A percentile compares a stretch with the other conserved stretches of the same genome.
These are phyloP conservation scores for Drosophila ustulata DNA, from an alignment of 2,888 invertebrate genomes.

Conservation along the genomic window DNA sequence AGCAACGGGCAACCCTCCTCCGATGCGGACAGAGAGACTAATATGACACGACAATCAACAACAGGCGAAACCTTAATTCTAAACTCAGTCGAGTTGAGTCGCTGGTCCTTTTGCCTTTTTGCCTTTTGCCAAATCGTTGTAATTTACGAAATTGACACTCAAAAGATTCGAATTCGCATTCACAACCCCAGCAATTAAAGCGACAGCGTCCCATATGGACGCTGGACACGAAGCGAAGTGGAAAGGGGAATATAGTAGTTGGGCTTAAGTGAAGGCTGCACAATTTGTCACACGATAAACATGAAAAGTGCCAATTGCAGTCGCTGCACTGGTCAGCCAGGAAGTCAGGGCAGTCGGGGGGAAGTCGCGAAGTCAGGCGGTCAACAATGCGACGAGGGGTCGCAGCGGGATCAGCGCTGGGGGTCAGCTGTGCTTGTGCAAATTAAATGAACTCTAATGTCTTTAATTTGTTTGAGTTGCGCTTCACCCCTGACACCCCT, in stretches of 20 bases:
- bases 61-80: slow-evolving; percentile 7
- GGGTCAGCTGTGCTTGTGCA: slow-evolving; percentile 67
- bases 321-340: slow-evolving; percentile 10
- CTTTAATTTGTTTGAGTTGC: slow-evolving; percentile 78
- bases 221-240: slow-evolving; percentile 2
- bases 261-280: slow-evolving; percentile 43
- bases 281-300: slow-evolving; percentile 75
- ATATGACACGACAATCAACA: slow-evolving; percentile 56
- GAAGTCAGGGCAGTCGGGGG: not conserved
- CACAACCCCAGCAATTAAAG: slow-evolving; percentile 72
- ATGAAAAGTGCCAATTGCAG: slow-evolving; percentile 79
- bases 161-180: slow-evolving; percentile 64
- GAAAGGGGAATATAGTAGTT: slow-evolving; percentile 1
- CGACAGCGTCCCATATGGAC: slow-evolving; percentile 63
- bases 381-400: slow-evolving; percentile 5
- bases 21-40: slow-evolving; percentile 10
- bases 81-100: not conserved
- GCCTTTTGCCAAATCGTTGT: slow-evolving; percentile 71
- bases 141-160: slow-evolving; percentile 81
- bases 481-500: slow-evolving; percentile 5
- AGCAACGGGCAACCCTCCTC: slow-evolving; percentile 27
- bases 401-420: slow-evolving; percentile 43
- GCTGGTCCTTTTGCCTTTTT: slow-evolving; percentile 9
- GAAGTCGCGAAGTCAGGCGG: not conserved
- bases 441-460: slow-evolving; percentile 80